These are phyloP conservation scores for Semibalanus balanoides DNA, from an alignment of 1,140 invertebrate species.

Conservation along the genomic window DNA sequence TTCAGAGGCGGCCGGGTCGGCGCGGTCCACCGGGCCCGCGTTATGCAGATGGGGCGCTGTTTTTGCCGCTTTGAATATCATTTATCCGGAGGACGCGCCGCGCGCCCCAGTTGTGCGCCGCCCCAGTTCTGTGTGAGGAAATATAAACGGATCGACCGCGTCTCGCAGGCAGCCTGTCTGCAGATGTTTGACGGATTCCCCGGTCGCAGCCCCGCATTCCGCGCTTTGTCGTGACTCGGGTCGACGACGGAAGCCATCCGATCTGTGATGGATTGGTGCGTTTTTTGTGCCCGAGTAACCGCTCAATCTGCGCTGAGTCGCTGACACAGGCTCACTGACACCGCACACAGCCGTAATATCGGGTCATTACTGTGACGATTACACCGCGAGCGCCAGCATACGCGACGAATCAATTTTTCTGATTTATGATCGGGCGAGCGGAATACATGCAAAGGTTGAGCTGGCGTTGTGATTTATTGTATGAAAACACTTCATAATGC, in stretches of 20 bases:
- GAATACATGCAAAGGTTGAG: background rate
- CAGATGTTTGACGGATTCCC: background rate
- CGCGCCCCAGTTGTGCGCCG: no score
- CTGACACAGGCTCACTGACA: no score
- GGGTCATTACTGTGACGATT: background rate
- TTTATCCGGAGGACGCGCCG: background rate
- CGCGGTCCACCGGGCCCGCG: background rate
- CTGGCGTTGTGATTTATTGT: background rate
- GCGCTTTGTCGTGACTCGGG: background rate
- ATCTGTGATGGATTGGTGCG: no score
- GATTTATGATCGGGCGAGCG: background rate
- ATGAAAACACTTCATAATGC: background rate
- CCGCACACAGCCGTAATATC: background rate
- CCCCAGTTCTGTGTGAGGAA: no score
- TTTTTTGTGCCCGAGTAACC: no score
- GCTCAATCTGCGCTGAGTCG: no score
- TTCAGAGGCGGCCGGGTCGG: background rate
- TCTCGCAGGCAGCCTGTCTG: background rate
- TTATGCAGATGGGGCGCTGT: background rate
- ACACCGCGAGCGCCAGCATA: background rate
- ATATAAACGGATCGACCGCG: no score
- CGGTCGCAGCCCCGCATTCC: background rate
- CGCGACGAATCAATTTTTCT: background rate
- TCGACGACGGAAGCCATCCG: background rate
- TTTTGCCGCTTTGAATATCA: background rate